Conservation (phyloP, 2,888 invertebrate genomes). For the Matsumyia berberina region DNA sequence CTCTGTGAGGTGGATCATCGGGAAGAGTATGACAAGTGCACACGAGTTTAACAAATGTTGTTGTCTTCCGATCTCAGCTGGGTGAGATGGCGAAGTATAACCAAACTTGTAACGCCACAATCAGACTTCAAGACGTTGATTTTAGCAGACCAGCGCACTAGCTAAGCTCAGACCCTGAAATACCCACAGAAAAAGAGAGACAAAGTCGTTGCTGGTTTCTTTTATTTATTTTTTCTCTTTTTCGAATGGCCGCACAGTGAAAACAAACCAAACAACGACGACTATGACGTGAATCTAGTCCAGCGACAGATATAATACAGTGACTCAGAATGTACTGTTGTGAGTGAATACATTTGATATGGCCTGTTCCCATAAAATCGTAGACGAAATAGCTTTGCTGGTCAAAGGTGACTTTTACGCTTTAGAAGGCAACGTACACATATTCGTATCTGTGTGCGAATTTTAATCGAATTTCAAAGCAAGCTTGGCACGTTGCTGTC, state of each 20-base stretch:
- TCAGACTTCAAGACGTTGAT: slow-evolving; percentile 30
- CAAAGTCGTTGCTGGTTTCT: too few species aligned
- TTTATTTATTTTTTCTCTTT: not conserved
- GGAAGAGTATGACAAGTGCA: slow-evolving; percentile 17
- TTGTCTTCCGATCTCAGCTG: slow-evolving; percentile 34
- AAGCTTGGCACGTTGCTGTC: not conserved
- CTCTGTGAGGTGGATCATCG: slow-evolving; percentile 16
- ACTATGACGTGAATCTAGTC: slow-evolving; percentile 50
- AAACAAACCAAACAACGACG: slow-evolving; percentile 49
- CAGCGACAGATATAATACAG: slow-evolving; percentile 13
- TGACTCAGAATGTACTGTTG: slow-evolving; percentile 56
- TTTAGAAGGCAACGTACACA: not conserved
- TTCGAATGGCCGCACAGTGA: not conserved
- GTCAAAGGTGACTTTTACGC: slow-evolving; percentile 28
- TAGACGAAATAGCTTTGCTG: not conserved
- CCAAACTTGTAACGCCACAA: slow-evolving; percentile 39
- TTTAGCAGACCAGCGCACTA: slow-evolving; percentile 17
- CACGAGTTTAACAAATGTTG: not conserved
- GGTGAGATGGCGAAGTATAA: slow-evolving; percentile 22
- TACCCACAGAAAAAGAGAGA: slow-evolving; percentile 27
- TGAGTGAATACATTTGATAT: slow-evolving; percentile 41
- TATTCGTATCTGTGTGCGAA: not conserved
- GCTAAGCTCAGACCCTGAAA: slow-evolving; percentile 42
- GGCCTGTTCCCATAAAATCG: slow-evolving; percentile 31
- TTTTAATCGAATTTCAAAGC: too few species aligned